These are phyloP conservation scores for Galerucella nymphaeae DNA, from an alignment of 2,888 invertebrate genomes.

Conservation along the genomic window DNA sequence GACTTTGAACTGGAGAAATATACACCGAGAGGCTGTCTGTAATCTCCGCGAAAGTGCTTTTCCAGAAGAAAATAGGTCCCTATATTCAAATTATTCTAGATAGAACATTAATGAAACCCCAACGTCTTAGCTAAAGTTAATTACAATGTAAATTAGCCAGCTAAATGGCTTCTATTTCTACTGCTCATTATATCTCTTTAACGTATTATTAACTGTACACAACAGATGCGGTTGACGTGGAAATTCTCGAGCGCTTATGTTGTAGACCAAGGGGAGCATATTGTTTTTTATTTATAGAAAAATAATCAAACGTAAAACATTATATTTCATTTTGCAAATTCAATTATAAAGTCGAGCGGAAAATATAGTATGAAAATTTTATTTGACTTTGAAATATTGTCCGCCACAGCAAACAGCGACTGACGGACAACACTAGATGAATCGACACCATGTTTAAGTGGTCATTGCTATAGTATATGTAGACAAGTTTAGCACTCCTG, in stretches of 20 bases:
- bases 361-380: no score
- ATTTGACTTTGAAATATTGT: no score
- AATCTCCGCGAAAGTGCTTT: slow-evolving; percentile 23
- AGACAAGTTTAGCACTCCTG: no score
- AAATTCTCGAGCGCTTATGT: slow-evolving; percentile 7
- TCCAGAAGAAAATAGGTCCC: slow-evolving; percentile 33
- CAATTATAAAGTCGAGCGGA: no score
- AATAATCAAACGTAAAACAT: background rate
- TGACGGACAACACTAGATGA: no score
- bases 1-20: slow-evolving; percentile 6
- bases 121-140: slow-evolving; percentile 45
- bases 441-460: no score
- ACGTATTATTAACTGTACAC: slow-evolving; percentile 36
- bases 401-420: no score
- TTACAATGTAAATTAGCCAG: slow-evolving; percentile 52
- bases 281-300: background rate
- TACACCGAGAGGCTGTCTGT: slow-evolving; percentile 13
- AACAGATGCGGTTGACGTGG: slow-evolving; percentile 31
- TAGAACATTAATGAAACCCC: slow-evolving; percentile 34
- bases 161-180: slow-evolving; percentile 50
- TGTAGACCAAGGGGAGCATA: background rate
- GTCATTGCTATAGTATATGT: no score
- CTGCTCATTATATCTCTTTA: slow-evolving; percentile 46
- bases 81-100: slow-evolving; percentile 33
- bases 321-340: no score